These are phyloP conservation scores for Syngnathus typhle DNA, from an alignment of 2,113 vertebrate species.

Conservation along the genomic window DNA sequence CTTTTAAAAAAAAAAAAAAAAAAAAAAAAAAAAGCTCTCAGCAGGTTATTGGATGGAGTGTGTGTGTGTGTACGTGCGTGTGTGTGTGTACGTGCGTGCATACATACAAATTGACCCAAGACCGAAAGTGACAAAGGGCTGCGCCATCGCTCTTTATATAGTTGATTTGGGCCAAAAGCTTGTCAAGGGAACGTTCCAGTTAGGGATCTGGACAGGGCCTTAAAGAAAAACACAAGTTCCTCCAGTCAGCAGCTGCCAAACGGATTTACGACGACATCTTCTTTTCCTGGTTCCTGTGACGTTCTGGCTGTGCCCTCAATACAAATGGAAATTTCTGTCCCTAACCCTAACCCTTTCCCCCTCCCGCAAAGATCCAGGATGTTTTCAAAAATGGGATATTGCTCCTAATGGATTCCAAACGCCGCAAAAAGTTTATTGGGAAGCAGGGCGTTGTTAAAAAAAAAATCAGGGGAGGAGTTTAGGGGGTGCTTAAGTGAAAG, in stretches of 20 bases:
- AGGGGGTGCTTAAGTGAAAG: slow-evolving; percentile 11
- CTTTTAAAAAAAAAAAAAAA: no score
- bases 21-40: no score
- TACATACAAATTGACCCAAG: no score
- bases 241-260: slow-evolving; percentile 24
- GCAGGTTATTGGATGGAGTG: no score
- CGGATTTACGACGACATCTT: slow-evolving; percentile 35
- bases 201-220: neutral
- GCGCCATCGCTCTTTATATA: neutral
- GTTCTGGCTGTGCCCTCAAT: slow-evolving; percentile 59
- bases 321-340: slow-evolving; percentile 65
- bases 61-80: no score
- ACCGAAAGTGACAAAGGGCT: neutral
- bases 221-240: slow-evolving; percentile 23
- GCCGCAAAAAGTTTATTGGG: slow-evolving; percentile 75
- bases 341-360: slow-evolving; percentile 44
- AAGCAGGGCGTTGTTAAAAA: slow-evolving; percentile 66
- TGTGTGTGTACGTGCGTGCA: no score
- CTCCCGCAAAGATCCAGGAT: slow-evolving; percentile 62
- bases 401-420: slow-evolving; percentile 76
- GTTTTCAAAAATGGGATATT: slow-evolving; percentile 76
- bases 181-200: neutral
- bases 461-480: slow-evolving; percentile 9
- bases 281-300: slow-evolving; percentile 13
- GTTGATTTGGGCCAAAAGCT: neutral